Conservation (phyloP, 2,888 invertebrate species). For the Campoplex capitator region DNA sequence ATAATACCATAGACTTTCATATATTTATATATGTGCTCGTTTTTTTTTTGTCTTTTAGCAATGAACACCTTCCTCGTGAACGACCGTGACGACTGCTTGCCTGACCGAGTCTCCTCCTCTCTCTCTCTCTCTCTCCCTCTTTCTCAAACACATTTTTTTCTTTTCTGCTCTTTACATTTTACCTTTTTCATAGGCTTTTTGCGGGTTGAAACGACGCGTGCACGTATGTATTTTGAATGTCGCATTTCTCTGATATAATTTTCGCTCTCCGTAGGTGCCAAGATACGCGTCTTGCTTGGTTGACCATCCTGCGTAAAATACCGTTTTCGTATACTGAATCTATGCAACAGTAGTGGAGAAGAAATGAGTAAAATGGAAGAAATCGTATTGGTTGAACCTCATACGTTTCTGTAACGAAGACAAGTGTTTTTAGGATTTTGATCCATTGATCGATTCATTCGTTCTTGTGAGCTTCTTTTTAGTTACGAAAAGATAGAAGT, state of each 20-base stretch:
- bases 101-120: slow-evolving; percentile 57
- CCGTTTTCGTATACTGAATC: slow-evolving; percentile 48
- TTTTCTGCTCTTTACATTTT: slow-evolving; percentile 32
- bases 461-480: neutral
- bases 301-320: slow-evolving; percentile 61
- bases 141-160: slow-evolving; percentile 12
- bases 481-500: neutral
- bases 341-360: neutral
- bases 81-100: slow-evolving; percentile 67
- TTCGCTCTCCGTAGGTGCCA: slow-evolving; percentile 57
- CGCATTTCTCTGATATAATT: slow-evolving; percentile 60
- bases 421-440: neutral
- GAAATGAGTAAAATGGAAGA: neutral
- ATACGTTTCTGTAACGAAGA: too few relatives aligned
- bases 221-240: slow-evolving; percentile 16
- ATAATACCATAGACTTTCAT: slow-evolving; percentile 49
- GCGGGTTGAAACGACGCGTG: slow-evolving; percentile 41
- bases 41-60: slow-evolving; percentile 44
- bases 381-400: neutral
- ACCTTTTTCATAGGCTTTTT: slow-evolving; percentile 20
- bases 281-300: slow-evolving; percentile 58
- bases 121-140: slow-evolving; percentile 46
- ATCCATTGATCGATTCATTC: neutral
- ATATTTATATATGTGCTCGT: slow-evolving; percentile 11
- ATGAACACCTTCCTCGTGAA: slow-evolving; percentile 61